phyloP scores from a whole-genome alignment of 2,113 vertebrate species.

The Tauraco erythrolophus region DNA sequence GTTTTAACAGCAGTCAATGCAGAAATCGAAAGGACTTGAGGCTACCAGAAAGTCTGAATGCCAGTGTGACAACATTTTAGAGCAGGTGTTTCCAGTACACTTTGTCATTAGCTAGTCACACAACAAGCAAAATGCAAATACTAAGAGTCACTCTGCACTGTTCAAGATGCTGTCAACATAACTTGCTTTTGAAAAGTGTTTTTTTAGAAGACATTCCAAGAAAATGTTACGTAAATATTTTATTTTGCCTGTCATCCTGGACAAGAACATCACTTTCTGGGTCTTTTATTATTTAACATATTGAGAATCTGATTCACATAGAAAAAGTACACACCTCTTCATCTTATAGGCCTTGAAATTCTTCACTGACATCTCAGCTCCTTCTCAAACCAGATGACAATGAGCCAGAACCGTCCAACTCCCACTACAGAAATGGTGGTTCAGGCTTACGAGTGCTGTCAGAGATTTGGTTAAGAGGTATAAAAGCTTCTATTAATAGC shows the following conservation, averaged over 20 bases:
- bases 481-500: neutral
- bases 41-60: neutral
- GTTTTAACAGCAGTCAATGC: neutral
- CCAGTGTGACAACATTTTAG: neutral
- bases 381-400: neutral
- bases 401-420: neutral
- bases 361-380: neutral
- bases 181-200: neutral
- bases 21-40: neutral
- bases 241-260: constrained; percentile 35
- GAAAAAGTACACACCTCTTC: neutral
- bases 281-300: neutral
- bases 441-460: neutral
- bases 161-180: neutral
- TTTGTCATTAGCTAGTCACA: neutral
- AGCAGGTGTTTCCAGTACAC: neutral
- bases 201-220: neutral
- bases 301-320: neutral
- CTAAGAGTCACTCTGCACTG: neutral
- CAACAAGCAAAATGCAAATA: neutral
- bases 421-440: neutral
- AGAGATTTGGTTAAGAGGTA: neutral
- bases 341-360: neutral
- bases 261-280: neutral
- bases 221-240: constrained; percentile 20